Conservation (phyloP, 1,140 invertebrate species). For the Harlomillsia oculata region DNA sequence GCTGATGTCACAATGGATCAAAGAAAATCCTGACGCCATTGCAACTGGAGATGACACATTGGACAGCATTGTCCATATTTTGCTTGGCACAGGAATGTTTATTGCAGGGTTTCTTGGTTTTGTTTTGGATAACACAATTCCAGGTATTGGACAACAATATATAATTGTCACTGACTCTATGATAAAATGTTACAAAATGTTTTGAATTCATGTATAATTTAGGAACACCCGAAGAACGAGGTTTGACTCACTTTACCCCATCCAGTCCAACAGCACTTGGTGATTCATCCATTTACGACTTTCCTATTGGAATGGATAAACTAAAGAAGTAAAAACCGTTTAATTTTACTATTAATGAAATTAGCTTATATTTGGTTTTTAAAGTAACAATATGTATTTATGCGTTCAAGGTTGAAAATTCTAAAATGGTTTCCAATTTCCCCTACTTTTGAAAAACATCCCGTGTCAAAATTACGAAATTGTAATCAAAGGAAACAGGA, state of each 20-base stretch:
- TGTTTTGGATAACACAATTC: slow-evolving; percentile 46
- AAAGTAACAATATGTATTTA: not conserved
- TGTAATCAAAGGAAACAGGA: not conserved
- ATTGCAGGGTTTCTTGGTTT: slow-evolving; percentile 45
- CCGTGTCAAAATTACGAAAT: not conserved
- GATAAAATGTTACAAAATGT: not conserved
- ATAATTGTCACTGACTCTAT: not conserved
- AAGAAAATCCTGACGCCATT: slow-evolving; percentile 45
- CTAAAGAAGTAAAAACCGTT: slow-evolving; percentile 45
- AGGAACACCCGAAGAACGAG: slow-evolving; percentile 35
- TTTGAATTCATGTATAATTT: not conserved
- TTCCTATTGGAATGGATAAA: slow-evolving; percentile 57
- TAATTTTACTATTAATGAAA: not conserved
- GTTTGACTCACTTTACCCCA: slow-evolving; percentile 11
- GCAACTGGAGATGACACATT: slow-evolving; percentile 55
- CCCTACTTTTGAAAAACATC: slow-evolving; percentile 25
- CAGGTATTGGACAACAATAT: slow-evolving; percentile 39
- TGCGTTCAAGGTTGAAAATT: slow-evolving; percentile 24
- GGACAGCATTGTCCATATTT: slow-evolving; percentile 63
- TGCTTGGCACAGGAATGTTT: slow-evolving; percentile 59
- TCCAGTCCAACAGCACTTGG: not conserved
- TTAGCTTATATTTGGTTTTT: not conserved
- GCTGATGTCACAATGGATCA: slow-evolving; percentile 65
- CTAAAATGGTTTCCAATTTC: slow-evolving; percentile 25
- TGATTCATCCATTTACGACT: slow-evolving; percentile 52